Conservation (phyloP, 2,888 invertebrate genomes). For the Sericinus montela region DNA sequence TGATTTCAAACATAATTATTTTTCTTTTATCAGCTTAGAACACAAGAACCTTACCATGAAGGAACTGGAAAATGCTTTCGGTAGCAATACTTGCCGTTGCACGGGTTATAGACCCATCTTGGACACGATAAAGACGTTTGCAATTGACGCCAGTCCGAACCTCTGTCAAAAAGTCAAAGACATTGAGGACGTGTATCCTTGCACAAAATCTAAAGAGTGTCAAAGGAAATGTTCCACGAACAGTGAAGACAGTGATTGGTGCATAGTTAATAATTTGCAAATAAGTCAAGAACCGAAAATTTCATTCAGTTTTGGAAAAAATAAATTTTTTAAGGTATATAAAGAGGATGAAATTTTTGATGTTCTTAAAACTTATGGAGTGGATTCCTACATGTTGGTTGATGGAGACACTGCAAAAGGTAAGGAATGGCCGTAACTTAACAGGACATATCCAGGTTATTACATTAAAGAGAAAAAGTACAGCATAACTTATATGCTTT, state of each 20-base stretch:
- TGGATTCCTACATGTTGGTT: slow-evolving; percentile 76
- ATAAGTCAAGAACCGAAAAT: slow-evolving; percentile 36
- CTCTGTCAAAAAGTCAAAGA: slow-evolving; percentile 68
- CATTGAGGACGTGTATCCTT: slow-evolving; percentile 57
- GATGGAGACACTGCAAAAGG: slow-evolving; percentile 87
- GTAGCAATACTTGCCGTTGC: slow-evolving; percentile 88
- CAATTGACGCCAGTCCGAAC: slow-evolving; percentile 77
- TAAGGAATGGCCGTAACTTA: slow-evolving; percentile 36
- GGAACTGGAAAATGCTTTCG: slow-evolving; percentile 86
- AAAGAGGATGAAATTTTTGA: slow-evolving; percentile 67
- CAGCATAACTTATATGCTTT: too few relatives aligned
- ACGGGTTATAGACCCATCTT: slow-evolving; percentile 89
- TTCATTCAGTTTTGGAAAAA: slow-evolving; percentile 66
- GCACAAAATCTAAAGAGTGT: slow-evolving; percentile 40
- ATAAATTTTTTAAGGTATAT: slow-evolving; percentile 70
- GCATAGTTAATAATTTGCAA: slow-evolving; percentile 35
- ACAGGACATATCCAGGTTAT: too few relatives aligned
- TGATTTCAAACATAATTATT: background rate
- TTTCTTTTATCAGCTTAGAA: slow-evolving; percentile 51
- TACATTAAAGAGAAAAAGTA: too few relatives aligned
- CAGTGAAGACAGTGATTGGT: slow-evolving; percentile 49
- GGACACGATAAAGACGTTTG: slow-evolving; percentile 87
- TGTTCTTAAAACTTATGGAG: slow-evolving; percentile 55
- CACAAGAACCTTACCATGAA: slow-evolving; percentile 80
- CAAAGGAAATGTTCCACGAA: slow-evolving; percentile 44